Conservation (phyloP, 2,888 invertebrate species). For the Rhabditoides inermis region DNA sequence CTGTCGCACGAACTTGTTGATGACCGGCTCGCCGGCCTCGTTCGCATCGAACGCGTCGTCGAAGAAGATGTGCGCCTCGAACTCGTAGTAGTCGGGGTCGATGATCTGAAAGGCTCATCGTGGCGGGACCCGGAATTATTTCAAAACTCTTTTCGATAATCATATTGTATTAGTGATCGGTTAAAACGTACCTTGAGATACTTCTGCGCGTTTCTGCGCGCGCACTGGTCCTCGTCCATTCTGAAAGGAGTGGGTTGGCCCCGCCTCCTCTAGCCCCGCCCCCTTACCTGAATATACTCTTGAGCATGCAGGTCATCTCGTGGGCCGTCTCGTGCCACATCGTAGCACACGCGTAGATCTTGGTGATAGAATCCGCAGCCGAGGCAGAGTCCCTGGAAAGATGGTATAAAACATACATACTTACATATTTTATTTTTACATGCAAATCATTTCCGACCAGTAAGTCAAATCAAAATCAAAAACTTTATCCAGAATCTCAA, state of each 20-base stretch:
- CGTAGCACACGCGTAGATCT: constrained; percentile 88
- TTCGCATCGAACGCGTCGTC: constrained; percentile 89
- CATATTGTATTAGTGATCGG: no score
- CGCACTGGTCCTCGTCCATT: constrained; percentile 81
- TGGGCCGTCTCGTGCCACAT: constrained; percentile 99
- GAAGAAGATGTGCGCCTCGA: constrained; percentile 92
- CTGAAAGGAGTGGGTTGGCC: constrained; percentile 53
- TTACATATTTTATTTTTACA: constrained; percentile 66
- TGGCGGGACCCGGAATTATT: background rate
- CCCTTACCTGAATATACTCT: constrained; percentile 65
- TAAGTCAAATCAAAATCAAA: no score
- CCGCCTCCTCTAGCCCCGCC: no score
- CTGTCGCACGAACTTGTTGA: constrained; percentile 87
- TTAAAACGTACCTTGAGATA: constrained; percentile 72
- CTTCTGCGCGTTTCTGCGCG: constrained; percentile 72
- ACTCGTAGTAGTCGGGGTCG: constrained; percentile 73
- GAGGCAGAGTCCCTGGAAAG: constrained; percentile 37
- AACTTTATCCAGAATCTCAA: no score
- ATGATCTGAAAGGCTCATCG: constrained; percentile 61
- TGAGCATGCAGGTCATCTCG: constrained; percentile 83
- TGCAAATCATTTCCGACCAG: constrained; percentile 86
- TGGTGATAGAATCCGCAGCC: constrained; percentile 49
- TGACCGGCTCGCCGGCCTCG: constrained; percentile 75
- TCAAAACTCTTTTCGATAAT: no score
- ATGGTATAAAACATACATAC: constrained; percentile 6